phyloP scores from a whole-genome alignment of 1,140 invertebrate genomes.

The Tetranychus urticae region DNA sequence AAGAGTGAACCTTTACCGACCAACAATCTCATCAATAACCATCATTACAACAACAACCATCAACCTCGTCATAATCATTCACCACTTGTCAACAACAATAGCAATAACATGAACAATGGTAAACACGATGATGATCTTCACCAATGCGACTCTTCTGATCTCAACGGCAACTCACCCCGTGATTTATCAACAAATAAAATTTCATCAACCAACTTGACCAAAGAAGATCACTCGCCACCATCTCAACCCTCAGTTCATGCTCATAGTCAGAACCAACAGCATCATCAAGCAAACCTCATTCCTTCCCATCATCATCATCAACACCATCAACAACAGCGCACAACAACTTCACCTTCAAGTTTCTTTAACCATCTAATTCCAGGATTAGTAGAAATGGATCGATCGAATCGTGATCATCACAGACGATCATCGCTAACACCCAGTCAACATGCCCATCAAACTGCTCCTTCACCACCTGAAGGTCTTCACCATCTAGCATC shows the following conservation, averaged over 20 bases:
- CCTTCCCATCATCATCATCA: too few species aligned
- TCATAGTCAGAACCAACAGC: too few species aligned
- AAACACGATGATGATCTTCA: background rate
- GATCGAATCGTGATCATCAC: background rate
- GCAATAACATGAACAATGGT: background rate
- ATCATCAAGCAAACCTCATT: too few species aligned
- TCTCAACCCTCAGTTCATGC: too few species aligned
- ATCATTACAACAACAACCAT: background rate
- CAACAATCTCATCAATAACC: background rate
- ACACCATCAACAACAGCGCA: background rate
- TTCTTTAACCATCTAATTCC: too few species aligned
- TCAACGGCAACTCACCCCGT: background rate
- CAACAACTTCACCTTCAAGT: background rate
- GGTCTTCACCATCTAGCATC: background rate
- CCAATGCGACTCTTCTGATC: background rate
- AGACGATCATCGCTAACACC: background rate
- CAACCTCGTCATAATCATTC: background rate
- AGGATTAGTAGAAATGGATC: too few species aligned
- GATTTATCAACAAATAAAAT: background rate
- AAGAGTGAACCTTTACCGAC: background rate
- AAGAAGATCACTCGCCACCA: background rate
- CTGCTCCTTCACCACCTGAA: background rate
- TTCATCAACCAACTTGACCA: background rate
- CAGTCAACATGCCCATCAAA: background rate
- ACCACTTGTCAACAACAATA: background rate